A percentile compares a stretch with the other conserved stretches of the same genome.
Conservation (phyloP, 2,888 invertebrate genomes). For the Tenthredo livida region DNA sequence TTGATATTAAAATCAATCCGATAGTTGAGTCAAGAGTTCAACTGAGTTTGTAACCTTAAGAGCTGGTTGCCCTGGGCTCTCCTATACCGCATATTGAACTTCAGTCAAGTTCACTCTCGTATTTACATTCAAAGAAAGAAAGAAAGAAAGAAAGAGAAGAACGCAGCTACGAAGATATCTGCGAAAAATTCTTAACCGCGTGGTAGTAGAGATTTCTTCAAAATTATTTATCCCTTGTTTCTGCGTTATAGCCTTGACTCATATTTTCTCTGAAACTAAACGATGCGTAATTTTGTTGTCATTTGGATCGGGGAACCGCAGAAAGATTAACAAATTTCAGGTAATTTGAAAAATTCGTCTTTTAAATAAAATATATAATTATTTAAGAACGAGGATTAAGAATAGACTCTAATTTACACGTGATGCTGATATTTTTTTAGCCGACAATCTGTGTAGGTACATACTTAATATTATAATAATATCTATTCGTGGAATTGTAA, state of each 20-base stretch:
- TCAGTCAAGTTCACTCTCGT: constrained; percentile 73
- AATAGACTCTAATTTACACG: not conserved
- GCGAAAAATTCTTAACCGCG: not conserved
- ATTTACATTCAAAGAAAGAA: constrained; percentile 69
- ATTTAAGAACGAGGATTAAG: too few species aligned
- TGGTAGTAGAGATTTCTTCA: not conserved
- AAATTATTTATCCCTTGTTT: not conserved
- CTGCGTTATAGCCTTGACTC: too few species aligned
- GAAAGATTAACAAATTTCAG: not conserved
- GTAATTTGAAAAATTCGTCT: not conserved
- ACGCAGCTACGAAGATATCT: not conserved
- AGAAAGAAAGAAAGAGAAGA: not conserved
- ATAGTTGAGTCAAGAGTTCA: constrained; percentile 71
- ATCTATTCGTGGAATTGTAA: constrained; percentile 27
- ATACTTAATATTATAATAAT: constrained; percentile 21
- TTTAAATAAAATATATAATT: not conserved
- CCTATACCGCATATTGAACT: constrained; percentile 71
- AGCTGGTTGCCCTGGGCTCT: constrained; percentile 58
- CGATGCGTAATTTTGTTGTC: not conserved
- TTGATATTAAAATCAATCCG: constrained; percentile 77
- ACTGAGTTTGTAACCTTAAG: constrained; percentile 73
- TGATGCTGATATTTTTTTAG: not conserved
- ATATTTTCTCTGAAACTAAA: not conserved
- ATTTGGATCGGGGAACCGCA: too few species aligned
- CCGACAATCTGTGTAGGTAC: not conserved